Conservation (phyloP, 1,140 invertebrate species). For the Centruroides sculpturatus region DNA sequence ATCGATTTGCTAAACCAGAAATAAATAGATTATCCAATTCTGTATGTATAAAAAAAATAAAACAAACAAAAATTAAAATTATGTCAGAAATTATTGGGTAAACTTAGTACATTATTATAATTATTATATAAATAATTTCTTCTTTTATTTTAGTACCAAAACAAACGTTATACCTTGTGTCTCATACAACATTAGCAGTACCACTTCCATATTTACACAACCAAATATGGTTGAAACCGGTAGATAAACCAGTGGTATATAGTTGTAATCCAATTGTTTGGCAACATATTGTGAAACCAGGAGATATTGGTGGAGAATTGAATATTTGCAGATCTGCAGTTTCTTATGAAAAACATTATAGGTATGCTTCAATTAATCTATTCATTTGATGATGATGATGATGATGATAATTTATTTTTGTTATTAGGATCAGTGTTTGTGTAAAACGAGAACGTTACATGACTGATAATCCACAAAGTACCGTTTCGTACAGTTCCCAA, state of each 20-base stretch:
- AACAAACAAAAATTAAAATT: too few species aligned
- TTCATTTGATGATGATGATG: too few species aligned
- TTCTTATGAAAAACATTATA: too few species aligned
- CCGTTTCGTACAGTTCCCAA: neutral
- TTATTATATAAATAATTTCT: too few species aligned
- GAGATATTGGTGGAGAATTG: constrained; percentile 17
- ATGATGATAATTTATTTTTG: neutral
- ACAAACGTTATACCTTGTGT: constrained; percentile 20
- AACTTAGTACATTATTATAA: too few species aligned
- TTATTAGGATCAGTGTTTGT: constrained; percentile 56
- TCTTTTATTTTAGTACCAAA: neutral
- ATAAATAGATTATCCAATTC: constrained; percentile 1
- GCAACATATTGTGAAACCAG: constrained; percentile 42
- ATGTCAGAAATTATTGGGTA: too few species aligned
- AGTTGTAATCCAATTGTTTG: constrained; percentile 46
- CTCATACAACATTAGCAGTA: constrained; percentile 36
- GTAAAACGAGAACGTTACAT: constrained; percentile 67
- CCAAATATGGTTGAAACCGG: constrained; percentile 42
- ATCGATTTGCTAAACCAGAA: constrained; percentile 50
- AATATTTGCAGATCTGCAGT: constrained; percentile 15
- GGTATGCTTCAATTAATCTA: too few species aligned
- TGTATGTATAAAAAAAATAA: constrained; percentile 1
- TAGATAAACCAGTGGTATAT: constrained; percentile 37
- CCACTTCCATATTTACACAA: constrained; percentile 46
- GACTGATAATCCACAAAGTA: constrained; percentile 32